A percentile compares a stretch with the other conserved stretches of the same genome.
Conservation (phyloP, 2,797 vertebrate species). For the Chelmon rostratus region DNA sequence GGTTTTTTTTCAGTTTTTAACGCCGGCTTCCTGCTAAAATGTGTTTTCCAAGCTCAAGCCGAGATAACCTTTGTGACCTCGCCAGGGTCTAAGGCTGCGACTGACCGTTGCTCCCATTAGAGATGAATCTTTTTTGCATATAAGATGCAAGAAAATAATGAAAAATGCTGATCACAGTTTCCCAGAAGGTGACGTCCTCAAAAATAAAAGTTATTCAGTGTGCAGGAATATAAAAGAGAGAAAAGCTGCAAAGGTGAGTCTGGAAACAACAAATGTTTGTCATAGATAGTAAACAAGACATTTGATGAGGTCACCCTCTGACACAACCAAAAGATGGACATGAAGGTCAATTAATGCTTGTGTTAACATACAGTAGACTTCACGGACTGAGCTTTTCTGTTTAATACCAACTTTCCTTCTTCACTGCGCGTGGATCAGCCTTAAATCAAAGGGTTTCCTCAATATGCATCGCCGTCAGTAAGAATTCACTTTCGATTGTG, state of each 20-base stretch:
- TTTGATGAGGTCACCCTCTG: no score
- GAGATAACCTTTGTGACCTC: not conserved
- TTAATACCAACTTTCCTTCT: not conserved
- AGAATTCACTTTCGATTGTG: slow-evolving; percentile 37
- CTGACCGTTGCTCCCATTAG: not conserved
- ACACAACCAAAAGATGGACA: no score
- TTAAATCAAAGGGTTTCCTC: slow-evolving; percentile 39
- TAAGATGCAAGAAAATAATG: not conserved
- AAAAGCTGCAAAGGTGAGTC: no score
- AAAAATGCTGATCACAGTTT: no score
- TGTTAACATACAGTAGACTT: not conserved
- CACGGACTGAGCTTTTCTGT: slow-evolving; percentile 5
- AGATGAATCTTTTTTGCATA: not conserved
- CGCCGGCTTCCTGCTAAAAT: not conserved
- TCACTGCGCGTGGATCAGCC: not conserved
- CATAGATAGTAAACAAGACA: no score
- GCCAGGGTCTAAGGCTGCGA: not conserved
- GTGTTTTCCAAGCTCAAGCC: not conserved
- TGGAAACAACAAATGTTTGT: no score
- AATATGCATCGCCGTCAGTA: slow-evolving; percentile 23
- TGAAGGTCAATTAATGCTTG: no score
- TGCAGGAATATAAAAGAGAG: no score
- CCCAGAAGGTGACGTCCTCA: not conserved
- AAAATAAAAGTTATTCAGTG: no score
- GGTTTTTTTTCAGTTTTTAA: not conserved